Evolutionary conservation across 2,888 invertebrate species (phyloP), one percentile per base, ranked within the genome.

Genomic region (Heliconius hortense): DNA sequence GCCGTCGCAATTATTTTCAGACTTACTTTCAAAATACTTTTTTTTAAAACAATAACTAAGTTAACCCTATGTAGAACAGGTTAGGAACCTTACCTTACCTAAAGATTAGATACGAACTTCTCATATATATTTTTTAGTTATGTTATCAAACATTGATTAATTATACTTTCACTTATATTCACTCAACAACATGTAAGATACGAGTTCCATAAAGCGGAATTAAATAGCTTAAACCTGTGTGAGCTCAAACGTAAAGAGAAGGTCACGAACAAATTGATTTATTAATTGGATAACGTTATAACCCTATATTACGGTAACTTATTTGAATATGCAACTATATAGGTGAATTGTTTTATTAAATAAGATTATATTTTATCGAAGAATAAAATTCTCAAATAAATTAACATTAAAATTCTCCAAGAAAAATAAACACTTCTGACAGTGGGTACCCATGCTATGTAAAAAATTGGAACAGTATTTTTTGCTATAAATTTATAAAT

Each of bases 231-330:
- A 53, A 59, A 53, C 35, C 68, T 68, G 11, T 31, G 18, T 21
- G 56, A 56, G 69, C 28, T 69, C 56, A 31, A 21, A 69, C 69
- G 48, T 69, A 56, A 56, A 28, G 69, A 48, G 31, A 69, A 69
- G 69, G 69, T 69, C 69, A 69, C 53, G 69, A 69, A 24, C 35
- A 69, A 69, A 69, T 53, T 69, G 69, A 69, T 69, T 56, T 69
- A 59, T 69, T 35, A n/a, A 13, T 56, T 56, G n/a, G 15, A 69
- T 56, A 56, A 31, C 48, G 18, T 28, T 68, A 28, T 48, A 28
- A 56, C 56, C 53, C 69, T 69, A 56, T 31, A 69, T 35, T 60
- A 60, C 60, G 60, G 26, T 59, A 24, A 59, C 59, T 59, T 24
- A 4, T 1, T 24, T n/a, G 13, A 60, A 13, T 13, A 60, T 60